phyloP scores from a whole-genome alignment of 2,113 vertebrate species.

The Corythornis madagascariensis region DNA sequence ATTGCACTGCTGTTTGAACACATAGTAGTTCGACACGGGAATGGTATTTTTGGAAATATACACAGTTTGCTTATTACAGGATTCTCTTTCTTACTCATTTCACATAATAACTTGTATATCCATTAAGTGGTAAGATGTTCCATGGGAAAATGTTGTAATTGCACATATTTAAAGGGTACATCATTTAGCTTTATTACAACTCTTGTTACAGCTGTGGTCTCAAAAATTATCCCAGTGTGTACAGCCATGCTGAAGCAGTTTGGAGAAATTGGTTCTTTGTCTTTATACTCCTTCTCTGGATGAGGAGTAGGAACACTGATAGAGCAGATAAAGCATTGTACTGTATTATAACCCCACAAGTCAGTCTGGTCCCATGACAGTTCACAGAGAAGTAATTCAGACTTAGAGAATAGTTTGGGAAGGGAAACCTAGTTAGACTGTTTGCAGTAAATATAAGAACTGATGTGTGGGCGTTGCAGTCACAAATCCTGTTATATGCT shows the following conservation, averaged over 20 bases:
- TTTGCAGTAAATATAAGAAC: slow-evolving; percentile 14
- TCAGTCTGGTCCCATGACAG: neutral
- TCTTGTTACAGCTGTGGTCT: neutral
- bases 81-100: slow-evolving; percentile 2
- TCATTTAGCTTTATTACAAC: slow-evolving; percentile 51
- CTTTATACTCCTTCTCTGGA: neutral
- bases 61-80: neutral
- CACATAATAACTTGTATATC: neutral
- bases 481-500: slow-evolving; percentile 45
- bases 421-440: neutral
- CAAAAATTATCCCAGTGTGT: slow-evolving; percentile 39
- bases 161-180: slow-evolving; percentile 11
- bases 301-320: neutral
- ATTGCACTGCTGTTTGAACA: neutral
- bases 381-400: neutral
- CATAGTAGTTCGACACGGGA: neutral
- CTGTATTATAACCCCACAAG: neutral
- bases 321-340: neutral
- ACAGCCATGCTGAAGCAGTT: neutral
- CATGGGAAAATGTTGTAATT: slow-evolving; percentile 35
- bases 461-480: neutral
- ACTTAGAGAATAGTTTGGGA: neutral
- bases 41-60: neutral
- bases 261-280: neutral
- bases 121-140: neutral